Evolutionary conservation across 2,888 invertebrate species (phyloP), one percentile per base, ranked within the genome.

Genomic region (Ophion costatus): DNA sequence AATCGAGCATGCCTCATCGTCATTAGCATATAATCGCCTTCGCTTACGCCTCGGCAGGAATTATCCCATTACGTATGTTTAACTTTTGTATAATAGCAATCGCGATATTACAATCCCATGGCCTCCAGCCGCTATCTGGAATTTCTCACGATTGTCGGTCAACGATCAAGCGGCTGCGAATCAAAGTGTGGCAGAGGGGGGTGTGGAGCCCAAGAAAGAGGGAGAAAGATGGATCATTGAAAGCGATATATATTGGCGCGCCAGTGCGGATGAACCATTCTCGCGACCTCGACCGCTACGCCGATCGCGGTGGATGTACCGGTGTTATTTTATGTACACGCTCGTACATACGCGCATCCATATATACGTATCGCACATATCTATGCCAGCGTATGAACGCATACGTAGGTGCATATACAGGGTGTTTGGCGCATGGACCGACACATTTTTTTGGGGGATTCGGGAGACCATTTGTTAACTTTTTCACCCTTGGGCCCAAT

Each of bases 211-310:
- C 4, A 9, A 64, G 57, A 42, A 17, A 77, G 5, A 38, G 11
- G 9, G 59, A 57, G 33, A 22, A 14, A 67, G 57, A 24, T 20
- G 63, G 51, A 75, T 59, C 33, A 74, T 74, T 24, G 63, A 76
- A 71, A 45, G 82, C 69, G 64, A 79, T 81, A 83, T 76, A 81
- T 61, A 73, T 75, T 33, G 22, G 80, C 51, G 73, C 42, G 45
- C 56, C 56, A 22, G 73, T 56, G 67, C 69, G 82, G 51, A 80
- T 80, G 66, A 67, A 59, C 66, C 64, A 80, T 83, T 83, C 76
- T 63, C 69, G 80, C 83, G 83, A 73, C 85, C 82, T 83, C 85
- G 86, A 86, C 80, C 82, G 77, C 80, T 71, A 33, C 77, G 74
- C 73, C 76, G 71, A 69, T 85, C 79, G 83, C 71, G 38, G 71